Base-by-base conservation (phyloP, 1,140 invertebrate species). In the Probaryconus sp. region DNA sequence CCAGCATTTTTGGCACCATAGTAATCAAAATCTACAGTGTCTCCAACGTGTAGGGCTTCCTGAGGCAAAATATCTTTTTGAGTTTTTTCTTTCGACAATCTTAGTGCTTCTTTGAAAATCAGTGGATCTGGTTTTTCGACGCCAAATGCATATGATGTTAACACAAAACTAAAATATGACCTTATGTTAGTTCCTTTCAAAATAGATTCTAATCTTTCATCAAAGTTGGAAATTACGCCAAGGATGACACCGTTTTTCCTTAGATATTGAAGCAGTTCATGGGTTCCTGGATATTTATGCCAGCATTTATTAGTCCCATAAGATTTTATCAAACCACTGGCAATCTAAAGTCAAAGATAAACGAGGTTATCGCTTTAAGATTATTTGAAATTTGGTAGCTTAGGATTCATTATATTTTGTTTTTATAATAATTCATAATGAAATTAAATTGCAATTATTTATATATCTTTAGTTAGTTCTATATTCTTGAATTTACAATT, bases 221-320 rank as follows among this genome's bases (percentile, higher is more conserved):
- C 96, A 88, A 94, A 96, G 87, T 98, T 98, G 7, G 95, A 96
- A 70, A 97, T 92, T 0, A 96, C 90, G 10, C 95, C 96, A 14
- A 97, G 65, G 2, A 86, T 77, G 7, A 92, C 75, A 30, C 84
- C 76, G 13, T 83, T 81, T 16, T 81, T 75, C 48, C 86, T 88
- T 9, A 94, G 79, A 61, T 89, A 88, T 20, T 90, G 82, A 0
- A 97, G 86, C 21, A 95, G 83, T 18, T 92, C 89, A 2, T 89
- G 76, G 7, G 90, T 88, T 3, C 92, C 93, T 26, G 92, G 89
- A 71, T 90, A 89, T 11, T 91, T 83, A 78, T 91, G 85, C 95
- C 95, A 97, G 79, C 91, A 93, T 35, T 89, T 88, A 2, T 87
- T 85, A 1, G 93, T 93, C 67, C 89, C 90, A 77, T 93, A 96